Evolutionary conservation across 37 sponge, comb jelly and placozoan species (phyloP), one percentile per base, ranked within the genome.

Genomic region (Tethya wilhelma): DNA sequence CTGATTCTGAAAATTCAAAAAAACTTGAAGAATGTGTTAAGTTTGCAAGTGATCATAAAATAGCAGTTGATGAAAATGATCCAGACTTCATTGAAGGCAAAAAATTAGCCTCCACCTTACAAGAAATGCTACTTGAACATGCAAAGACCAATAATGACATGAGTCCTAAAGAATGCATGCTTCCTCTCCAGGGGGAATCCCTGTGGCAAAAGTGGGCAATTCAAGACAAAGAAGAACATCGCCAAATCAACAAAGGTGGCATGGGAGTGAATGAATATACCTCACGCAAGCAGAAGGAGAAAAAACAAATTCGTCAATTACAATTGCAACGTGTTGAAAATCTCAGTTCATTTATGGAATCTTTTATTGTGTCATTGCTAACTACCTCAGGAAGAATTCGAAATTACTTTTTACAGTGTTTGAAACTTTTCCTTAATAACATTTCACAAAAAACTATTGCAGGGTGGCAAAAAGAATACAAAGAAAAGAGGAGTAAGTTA

Each of bases 161-260:
- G 14, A 14, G 53, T 19, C 14, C 53, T 49, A 49, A 73, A 43
- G 44, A 73, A 44, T 4, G 40, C 22, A 40, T 73, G 22, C 74
- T 83, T 63, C 84, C 75, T 23, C 38, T 83, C 2, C 84, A 83
- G 74, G 63, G 74, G 0, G 8, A 25, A n/a, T 5, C 1, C 11
- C 41, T 64, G 17, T 83, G 84, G 84, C 75, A 73, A 1, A 67
- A 73, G 44, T 74, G 75, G 75, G 65, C 75, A 6, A 63, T 40
- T 28, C 23, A 40, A 26, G 67, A 83, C 46, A 74, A 73, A 40
- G 84, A 83, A 34, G 9, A 19, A 19, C 53, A 63, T 74, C 75
- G 80, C 23, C 68, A 58, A 17, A 59, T 58, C 6, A 56, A 75
- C 6, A 49, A 39, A 20, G 56, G 38, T 17, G 32, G 30, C 22